These are phyloP conservation scores for Gari tellinella DNA, from an alignment of 2,888 invertebrate species.

Conservation along the genomic window DNA sequence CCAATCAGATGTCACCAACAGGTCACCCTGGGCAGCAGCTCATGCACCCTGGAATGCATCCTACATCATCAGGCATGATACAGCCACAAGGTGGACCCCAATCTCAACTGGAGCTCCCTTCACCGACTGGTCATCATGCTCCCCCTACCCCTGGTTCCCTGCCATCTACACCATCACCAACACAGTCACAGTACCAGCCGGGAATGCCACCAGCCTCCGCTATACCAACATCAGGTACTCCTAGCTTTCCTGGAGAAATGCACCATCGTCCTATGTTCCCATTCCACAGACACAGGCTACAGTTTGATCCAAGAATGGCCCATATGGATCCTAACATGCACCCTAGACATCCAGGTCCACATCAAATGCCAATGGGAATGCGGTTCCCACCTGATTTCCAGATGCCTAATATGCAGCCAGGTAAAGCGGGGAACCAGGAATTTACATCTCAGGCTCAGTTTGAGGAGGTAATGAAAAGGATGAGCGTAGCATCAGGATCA, in stretches of 20 bases:
- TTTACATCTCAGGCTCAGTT: constrained; percentile 13
- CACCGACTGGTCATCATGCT: constrained; percentile 41
- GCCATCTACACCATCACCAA: constrained; percentile 54
- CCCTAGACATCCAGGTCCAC: constrained; percentile 1
- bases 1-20: constrained; percentile 53
- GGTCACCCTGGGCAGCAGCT: constrained; percentile 46
- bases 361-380: too few species aligned
- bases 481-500: constrained; percentile 1
- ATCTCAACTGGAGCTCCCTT: constrained; percentile 35
- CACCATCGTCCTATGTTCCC: constrained; percentile 26
- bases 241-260: constrained; percentile 40
- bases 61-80: constrained; percentile 45
- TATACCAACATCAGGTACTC: constrained; percentile 26
- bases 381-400: background rate
- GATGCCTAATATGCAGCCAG: constrained; percentile 21
- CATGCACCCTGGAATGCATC: constrained; percentile 45
- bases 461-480: constrained; percentile 31
- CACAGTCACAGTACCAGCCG: constrained; percentile 39
- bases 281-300: constrained; percentile 47
- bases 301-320: constrained; percentile 43
- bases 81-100: constrained; percentile 49
- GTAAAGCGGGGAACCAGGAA: constrained; percentile 1
- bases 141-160: constrained; percentile 52
- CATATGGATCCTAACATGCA: constrained; percentile 28
- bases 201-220: constrained; percentile 24